Base-by-base conservation (phyloP, 2,797 vertebrate genomes). In the Smutsia temminckii region DNA sequence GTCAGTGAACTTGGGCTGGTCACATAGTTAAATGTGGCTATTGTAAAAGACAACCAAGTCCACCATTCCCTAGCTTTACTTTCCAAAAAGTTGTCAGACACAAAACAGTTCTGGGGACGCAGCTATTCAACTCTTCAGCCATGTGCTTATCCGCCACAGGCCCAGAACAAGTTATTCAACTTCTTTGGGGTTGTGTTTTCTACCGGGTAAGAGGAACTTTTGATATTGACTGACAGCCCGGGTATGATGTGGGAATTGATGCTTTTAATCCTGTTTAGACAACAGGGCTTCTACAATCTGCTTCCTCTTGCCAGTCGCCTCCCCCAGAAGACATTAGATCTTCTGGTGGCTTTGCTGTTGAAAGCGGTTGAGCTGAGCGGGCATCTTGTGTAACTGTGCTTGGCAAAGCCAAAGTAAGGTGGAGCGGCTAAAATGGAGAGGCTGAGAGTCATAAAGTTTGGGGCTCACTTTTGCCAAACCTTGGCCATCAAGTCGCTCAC, bases 201-300 rank as follows among this genome's bases (percentile, higher is more conserved):
- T 66, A 27, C 72, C 68, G 23, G 32, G 27, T 55, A 55, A 71
- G 21, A 64, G 37, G 59, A 94, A 89, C 61, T 9, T 6, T 46
- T 27, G 40, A 51, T 61, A n/a, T 23, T 84, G 83, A 77, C 87
- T n/a, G 18, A 87, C 34, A 89, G 63, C 87, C 72, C 32, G 29
- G 71, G 42, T 18, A 0, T 79, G 80, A 53, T n/a, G 3, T 89
- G 78, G 74, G 80, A 88, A 87, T 8, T 27, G 77, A 93, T 74
- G 84, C 66, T 85, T 92, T 83, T 81, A 96, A 85, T 97, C 80
- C 81, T 93, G 90, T 93, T 93, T 91, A 74, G 97, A 92, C 90
- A 92, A 34, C 42, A 34, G 90, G 5, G 29, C 93, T 92, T 87
- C 92, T 51, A 12, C 77, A 37, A 0, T 34, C 61, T 55, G 68